These are phyloP conservation scores for Drosophila greeni DNA, from an alignment of 2,888 invertebrate species.

Conservation along the genomic window DNA sequence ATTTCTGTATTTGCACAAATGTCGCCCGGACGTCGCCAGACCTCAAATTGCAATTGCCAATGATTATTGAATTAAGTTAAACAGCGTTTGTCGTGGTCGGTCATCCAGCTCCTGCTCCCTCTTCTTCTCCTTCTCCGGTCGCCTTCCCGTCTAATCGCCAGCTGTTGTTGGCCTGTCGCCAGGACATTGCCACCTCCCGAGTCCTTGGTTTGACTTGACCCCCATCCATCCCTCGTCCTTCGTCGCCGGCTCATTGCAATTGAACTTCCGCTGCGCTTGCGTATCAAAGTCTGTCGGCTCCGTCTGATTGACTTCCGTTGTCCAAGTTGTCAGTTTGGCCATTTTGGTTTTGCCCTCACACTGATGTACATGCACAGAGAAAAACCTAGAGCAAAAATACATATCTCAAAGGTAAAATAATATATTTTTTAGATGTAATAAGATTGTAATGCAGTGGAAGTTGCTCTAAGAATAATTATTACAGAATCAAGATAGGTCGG, in stretches of 20 bases:
- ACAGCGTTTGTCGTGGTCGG: conserved; percentile 67
- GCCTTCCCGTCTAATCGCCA: conserved; percentile 57
- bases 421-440: neutral
- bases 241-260: conserved; percentile 59
- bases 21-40: conserved; percentile 54
- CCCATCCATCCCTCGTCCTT: conserved; percentile 6
- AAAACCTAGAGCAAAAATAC: rapidly evolving
- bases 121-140: no score
- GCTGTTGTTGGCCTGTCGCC: conserved; percentile 57
- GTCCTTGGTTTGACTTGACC: conserved; percentile 13
- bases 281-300: conserved; percentile 65
- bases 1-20: conserved; percentile 75
- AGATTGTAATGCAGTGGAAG: neutral
- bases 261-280: conserved; percentile 69
- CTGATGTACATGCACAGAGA: conserved; percentile 28
- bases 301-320: conserved; percentile 73
- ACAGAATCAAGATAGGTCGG: no score
- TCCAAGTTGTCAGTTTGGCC: conserved; percentile 71
- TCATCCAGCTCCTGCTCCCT: conserved; percentile 5
- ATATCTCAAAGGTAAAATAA: neutral
- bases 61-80: conserved; percentile 76
- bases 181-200: conserved; percentile 24
- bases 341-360: conserved; percentile 65
- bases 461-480: neutral
- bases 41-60: conserved; percentile 73